Conservation (phyloP, 2,113 vertebrate species). For the Sphaerodactylus townsendi region DNA sequence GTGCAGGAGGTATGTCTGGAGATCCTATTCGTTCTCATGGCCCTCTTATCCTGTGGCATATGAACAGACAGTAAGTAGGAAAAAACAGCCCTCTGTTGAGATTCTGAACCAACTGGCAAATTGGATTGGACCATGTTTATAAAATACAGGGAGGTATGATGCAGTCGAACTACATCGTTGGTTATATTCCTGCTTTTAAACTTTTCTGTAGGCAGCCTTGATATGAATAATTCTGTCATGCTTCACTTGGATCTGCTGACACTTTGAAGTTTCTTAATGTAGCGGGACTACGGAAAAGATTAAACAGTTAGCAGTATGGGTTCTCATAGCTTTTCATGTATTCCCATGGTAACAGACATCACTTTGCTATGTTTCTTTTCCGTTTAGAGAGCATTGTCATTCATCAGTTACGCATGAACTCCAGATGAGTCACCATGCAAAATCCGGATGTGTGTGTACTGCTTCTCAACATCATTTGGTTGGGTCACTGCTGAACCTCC, state of each 20-base stretch:
- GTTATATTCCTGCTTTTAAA: neutral
- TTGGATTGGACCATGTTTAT: neutral
- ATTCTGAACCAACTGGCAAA: neutral
- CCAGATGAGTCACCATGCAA: conserved; percentile 74
- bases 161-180: neutral
- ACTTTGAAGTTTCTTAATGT: neutral
- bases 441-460: conserved; percentile 27
- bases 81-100: neutral
- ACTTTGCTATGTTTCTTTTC: conserved; percentile 65
- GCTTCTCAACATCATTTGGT: conserved; percentile 56
- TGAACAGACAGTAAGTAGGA: neutral
- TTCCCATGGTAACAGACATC: conserved; percentile 33
- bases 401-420: conserved; percentile 83
- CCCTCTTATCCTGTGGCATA: neutral
- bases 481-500: conserved; percentile 59
- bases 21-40: neutral
- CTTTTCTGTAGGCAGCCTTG: conserved; percentile 10
- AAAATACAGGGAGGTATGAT: neutral
- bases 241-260: neutral
- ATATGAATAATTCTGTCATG: neutral
- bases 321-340: neutral
- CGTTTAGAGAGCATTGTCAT: conserved; percentile 85
- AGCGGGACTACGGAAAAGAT: neutral
- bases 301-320: neutral
- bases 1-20: neutral